Evolutionary conservation across 2,888 invertebrate genomes (phyloP).

Genomic region (Chironomus riparius): DNA sequence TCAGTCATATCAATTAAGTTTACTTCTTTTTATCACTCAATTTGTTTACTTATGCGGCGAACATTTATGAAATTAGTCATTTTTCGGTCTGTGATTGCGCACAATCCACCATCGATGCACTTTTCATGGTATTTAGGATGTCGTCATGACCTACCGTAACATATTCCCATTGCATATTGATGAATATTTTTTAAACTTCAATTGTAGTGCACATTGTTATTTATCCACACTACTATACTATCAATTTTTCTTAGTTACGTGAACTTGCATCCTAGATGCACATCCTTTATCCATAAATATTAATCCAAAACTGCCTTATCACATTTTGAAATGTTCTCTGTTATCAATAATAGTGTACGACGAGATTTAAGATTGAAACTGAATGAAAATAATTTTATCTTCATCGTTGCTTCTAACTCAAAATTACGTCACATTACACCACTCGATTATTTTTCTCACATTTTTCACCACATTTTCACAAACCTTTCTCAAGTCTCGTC

Average conservation of each 20-base stretch:
- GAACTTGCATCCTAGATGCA: no score
- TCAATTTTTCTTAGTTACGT: no score
- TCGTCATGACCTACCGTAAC: background rate
- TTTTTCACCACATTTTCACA: conserved; percentile 13
- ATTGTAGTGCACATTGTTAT: background rate
- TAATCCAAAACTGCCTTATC: background rate
- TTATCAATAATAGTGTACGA: background rate
- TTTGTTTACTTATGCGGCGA: no score
- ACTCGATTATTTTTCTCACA: background rate
- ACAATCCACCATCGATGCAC: background rate
- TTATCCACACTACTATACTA: background rate
- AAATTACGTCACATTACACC: conserved; percentile 1
- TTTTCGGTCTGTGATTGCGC: background rate
- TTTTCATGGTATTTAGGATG: background rate
- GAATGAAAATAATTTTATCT: background rate
- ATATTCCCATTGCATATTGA: background rate
- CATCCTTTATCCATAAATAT: background rate
- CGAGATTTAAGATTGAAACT: background rate
- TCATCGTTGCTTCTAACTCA: background rate
- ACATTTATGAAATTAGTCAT: no score
- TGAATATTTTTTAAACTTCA: background rate
- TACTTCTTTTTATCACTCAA: no score
- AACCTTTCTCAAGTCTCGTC: background rate
- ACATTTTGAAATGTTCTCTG: background rate
- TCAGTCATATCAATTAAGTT: no score